These are phyloP conservation scores for Sarcophaga rosellei DNA, from an alignment of 2,888 invertebrate species.

Conservation along the genomic window DNA sequence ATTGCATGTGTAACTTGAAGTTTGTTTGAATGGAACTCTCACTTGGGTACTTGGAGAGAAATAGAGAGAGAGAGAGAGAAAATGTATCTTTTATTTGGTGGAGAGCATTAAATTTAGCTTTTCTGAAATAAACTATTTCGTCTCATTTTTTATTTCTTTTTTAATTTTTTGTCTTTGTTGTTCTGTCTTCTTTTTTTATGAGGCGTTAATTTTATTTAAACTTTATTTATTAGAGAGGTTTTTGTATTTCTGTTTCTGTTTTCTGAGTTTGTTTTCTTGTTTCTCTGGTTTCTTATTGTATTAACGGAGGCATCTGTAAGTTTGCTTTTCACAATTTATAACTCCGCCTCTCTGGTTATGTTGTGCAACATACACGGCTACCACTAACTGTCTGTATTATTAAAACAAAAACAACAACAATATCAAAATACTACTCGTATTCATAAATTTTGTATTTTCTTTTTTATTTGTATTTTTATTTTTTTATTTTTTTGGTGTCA, in stretches of 20 bases:
- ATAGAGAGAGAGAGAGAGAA: not conserved
- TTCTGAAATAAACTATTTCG: not conserved
- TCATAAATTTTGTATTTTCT: conserved; percentile 30
- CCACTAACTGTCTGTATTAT: conserved; percentile 9
- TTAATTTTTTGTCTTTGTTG: no score
- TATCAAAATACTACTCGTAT: not conserved
- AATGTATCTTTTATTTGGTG: not conserved
- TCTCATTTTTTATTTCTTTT: not conserved
- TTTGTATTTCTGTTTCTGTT: conserved; percentile 3
- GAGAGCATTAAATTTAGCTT: not conserved
- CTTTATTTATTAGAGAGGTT: no score
- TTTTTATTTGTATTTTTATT: not conserved
- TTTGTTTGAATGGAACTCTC: not conserved
- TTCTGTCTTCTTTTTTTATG: conserved; percentile 42
- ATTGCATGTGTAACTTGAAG: not conserved
- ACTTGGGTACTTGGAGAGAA: not conserved
- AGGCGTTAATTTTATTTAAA: conserved; percentile 40
- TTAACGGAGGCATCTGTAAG: no score
- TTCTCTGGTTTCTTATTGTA: not conserved
- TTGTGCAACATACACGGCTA: conserved; percentile 46
- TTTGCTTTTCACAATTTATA: not conserved
- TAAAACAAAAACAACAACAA: not conserved
- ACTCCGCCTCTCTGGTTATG: conserved; percentile 58
- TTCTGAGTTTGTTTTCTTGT: conserved; percentile 17
- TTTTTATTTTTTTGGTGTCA: not conserved